Evolutionary conservation across 2,113 vertebrate genomes (phyloP).

Genomic region (Syngnathus floridae): DNA sequence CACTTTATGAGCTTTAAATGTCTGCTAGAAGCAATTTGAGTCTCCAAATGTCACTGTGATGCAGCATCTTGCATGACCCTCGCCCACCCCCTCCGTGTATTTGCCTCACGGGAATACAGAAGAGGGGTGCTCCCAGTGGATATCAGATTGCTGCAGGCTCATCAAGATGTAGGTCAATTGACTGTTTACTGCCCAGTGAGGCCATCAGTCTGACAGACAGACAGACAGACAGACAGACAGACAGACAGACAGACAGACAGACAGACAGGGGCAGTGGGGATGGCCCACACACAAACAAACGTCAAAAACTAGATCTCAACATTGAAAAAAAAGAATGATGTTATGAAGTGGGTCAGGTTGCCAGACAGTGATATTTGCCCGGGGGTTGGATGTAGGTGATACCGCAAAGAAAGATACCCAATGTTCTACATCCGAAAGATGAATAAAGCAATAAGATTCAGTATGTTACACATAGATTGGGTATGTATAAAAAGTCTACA

Average conservation of each 20-base stretch:
- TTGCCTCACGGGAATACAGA: conserved; percentile 9
- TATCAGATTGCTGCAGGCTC: conserved; percentile 40
- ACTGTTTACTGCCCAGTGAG: conserved; percentile 27
- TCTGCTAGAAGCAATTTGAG: conserved; percentile 13
- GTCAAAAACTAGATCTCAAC: background rate
- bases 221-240: conserved; percentile 2
- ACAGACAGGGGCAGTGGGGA: background rate
- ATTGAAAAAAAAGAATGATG: conserved; percentile 3
- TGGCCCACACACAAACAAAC: conserved; percentile 1
- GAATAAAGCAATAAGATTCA: too few species aligned
- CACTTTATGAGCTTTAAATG: conserved; percentile 1
- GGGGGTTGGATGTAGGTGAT: background rate
- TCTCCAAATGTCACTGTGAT: conserved; percentile 43
- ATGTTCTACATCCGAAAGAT: too few species aligned
- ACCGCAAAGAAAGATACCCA: background rate
- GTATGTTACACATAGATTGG: too few species aligned
- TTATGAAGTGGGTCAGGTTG: conserved; percentile 16
- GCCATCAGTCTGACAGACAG: conserved; percentile 31
- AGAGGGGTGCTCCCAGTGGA: conserved; percentile 31
- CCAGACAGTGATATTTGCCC: background rate
- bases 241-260: too few species aligned
- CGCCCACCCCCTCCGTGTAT: too few species aligned
- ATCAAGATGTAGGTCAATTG: conserved; percentile 51
- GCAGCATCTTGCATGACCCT: conserved; percentile 3
- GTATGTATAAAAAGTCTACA: too few species aligned